A percentile compares a stretch with the other conserved stretches of the same genome.
Evolutionary conservation across 1,140 invertebrate genomes (phyloP).

Genomic region (Leptinotarsa texana): DNA sequence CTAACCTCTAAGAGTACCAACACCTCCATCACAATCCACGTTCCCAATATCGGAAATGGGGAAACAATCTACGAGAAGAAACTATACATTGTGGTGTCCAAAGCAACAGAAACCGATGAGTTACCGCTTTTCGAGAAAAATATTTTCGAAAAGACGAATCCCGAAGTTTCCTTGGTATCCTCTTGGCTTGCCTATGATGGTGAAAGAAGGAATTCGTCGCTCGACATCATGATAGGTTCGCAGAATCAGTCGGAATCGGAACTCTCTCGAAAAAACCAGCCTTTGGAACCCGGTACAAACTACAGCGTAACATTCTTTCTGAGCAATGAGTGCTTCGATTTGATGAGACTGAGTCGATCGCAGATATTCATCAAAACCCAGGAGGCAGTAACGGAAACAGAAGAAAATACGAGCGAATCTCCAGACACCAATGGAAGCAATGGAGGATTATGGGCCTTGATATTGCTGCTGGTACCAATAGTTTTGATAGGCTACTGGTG

Average conservation of each 20-base stretch:
- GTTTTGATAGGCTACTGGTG: background rate
- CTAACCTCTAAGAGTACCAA: background rate
- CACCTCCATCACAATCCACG: background rate
- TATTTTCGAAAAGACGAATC: background rate
- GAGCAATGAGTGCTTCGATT: background rate
- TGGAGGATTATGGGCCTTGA: background rate
- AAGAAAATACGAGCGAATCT: background rate
- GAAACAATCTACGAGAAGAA: background rate
- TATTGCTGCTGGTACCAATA: background rate
- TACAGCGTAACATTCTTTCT: constrained; percentile 5
- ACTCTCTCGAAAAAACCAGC: background rate
- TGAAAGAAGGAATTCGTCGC: background rate
- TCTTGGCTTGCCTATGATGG: background rate
- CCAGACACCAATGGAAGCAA: background rate
- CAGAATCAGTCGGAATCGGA: background rate
- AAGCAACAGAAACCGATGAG: background rate
- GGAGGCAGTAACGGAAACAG: background rate
- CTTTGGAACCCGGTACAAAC: constrained; percentile 12
- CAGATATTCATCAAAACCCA: background rate
- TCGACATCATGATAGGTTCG: background rate
- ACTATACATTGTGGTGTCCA: background rate
- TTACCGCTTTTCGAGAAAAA: background rate
- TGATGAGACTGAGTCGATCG: background rate
- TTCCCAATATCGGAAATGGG: background rate
- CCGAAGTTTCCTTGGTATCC: background rate